A percentile compares a stretch with the other conserved stretches of the same genome.
These are phyloP conservation scores for Sylvilagus floridanus DNA, from an alignment of 2,797 vertebrate species.

Conservation along the genomic window DNA sequence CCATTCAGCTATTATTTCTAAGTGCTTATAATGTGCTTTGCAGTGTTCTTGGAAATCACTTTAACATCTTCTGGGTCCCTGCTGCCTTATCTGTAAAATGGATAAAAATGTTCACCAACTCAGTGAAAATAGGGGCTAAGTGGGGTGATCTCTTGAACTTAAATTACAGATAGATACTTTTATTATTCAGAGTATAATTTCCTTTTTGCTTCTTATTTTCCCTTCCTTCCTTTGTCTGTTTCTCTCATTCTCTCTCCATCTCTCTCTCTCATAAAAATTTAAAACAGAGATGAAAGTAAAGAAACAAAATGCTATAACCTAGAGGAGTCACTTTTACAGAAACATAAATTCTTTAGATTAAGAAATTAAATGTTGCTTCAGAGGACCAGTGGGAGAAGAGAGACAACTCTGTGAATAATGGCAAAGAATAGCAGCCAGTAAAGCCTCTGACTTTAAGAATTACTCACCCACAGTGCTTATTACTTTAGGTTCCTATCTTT, in stretches of 20 bases:
- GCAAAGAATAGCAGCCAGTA: background rate
- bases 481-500: background rate
- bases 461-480: background rate
- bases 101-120: background rate
- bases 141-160: background rate
- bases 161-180: background rate
- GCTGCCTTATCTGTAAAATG: background rate
- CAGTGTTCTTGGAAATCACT: background rate
- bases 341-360: background rate
- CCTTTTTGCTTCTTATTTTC: background rate
- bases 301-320: background rate
- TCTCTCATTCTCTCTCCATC: background rate
- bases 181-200: constrained; percentile 6
- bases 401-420: background rate
- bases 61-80: background rate
- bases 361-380: background rate
- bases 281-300: background rate
- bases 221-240: no score
- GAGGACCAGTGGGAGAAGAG: background rate
- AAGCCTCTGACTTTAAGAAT: background rate
- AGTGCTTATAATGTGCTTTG: background rate
- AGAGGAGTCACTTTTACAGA: background rate
- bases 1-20: background rate
- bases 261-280: background rate
- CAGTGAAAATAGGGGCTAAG: background rate